Evolutionary conservation across 1,140 invertebrate genomes (phyloP).

Genomic region (Bombus polaris): DNA sequence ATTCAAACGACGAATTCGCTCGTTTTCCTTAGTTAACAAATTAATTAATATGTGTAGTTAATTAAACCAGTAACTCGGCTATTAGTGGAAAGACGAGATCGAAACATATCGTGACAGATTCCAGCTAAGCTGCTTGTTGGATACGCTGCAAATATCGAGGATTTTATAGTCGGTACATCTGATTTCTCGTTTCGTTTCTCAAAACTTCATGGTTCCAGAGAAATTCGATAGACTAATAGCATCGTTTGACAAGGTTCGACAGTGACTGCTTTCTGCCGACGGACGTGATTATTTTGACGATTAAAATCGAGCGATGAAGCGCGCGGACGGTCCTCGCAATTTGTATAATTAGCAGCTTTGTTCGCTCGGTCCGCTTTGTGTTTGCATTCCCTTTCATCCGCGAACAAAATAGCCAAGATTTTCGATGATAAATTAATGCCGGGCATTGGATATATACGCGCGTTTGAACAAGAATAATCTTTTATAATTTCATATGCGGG

Average conservation of each 20-base stretch:
- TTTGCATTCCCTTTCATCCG: background rate
- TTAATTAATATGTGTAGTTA: too few species aligned
- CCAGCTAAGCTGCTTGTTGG: too few species aligned
- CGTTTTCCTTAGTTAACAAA: too few species aligned
- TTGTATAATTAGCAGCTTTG: conserved; percentile 46
- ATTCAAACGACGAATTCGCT: too few species aligned
- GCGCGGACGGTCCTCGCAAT: conserved; percentile 20
- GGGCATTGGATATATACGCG: background rate
- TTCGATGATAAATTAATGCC: conserved; percentile 37
- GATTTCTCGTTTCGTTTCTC: background rate
- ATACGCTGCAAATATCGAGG: too few species aligned
- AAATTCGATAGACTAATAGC: background rate
- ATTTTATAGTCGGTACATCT: too few species aligned
- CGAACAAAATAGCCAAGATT: conserved; percentile 15
- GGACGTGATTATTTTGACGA: conserved; percentile 29
- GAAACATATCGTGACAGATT: too few species aligned
- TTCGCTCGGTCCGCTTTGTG: conserved; percentile 8
- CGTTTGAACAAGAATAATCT: conserved; percentile 3
- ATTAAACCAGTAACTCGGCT: too few species aligned
- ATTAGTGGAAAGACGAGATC: too few species aligned
- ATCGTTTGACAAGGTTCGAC: background rate
- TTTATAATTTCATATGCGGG: background rate
- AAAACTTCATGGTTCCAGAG: background rate
- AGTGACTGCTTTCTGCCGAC: too few species aligned
- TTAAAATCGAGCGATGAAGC: conserved; percentile 20